phyloP scores from a whole-genome alignment of 1,140 invertebrate species.

The Pseudomyrmex cubaensis region DNA sequence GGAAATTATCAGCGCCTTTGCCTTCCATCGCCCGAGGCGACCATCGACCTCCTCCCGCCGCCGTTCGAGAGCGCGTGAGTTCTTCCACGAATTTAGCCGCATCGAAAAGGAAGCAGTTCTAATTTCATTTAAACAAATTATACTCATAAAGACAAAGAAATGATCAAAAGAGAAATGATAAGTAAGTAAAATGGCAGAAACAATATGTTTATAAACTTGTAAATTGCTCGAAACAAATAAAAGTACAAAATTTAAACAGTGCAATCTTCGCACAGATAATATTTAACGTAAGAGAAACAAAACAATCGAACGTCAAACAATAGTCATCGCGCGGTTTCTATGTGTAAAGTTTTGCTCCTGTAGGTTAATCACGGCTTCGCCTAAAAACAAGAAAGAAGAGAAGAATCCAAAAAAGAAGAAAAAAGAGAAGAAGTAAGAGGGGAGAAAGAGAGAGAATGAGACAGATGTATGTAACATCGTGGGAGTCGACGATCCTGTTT shows the following conservation, averaged over 20 bases:
- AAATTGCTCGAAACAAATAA: too few relatives aligned
- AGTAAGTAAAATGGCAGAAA: too few relatives aligned
- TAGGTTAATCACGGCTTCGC: conserved; percentile 52
- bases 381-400: conserved; percentile 17
- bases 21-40: conserved; percentile 66
- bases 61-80: conserved; percentile 21
- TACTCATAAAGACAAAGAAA: too few relatives aligned
- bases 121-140: conserved; percentile 9
- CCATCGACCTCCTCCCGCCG: conserved; percentile 64
- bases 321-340: conserved; percentile 14
- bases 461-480: conserved; percentile 75
- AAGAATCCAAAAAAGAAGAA: not conserved
- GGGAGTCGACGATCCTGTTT: conserved; percentile 78
- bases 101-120: not conserved
- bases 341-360: conserved; percentile 42
- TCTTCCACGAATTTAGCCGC: conserved; percentile 18
- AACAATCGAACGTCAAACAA: conserved; percentile 61
- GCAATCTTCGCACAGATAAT: conserved; percentile 39
- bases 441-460: too few relatives aligned
- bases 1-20: conserved; percentile 71
- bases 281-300: conserved; percentile 49
- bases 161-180: too few relatives aligned
- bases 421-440: not conserved
- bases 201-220: too few relatives aligned
- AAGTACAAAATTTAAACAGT: conserved; percentile 41